Percentiles rank a stretch among this genome's conserved stretches.
Conservation (phyloP, 2,113 vertebrate species). For the Chionis minor region DNA sequence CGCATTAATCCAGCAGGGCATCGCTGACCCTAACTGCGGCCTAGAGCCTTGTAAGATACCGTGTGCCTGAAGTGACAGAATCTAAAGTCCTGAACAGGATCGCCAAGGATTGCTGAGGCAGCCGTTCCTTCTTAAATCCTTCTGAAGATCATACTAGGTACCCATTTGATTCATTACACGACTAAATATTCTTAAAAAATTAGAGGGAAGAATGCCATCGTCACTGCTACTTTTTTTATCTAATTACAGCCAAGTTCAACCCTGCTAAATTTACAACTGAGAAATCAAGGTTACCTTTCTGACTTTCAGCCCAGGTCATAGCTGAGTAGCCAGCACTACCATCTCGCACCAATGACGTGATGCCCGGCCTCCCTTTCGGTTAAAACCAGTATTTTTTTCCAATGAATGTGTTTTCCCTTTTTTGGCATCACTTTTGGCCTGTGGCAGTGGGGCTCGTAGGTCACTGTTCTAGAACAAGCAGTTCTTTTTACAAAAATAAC, state of each 20-base stretch:
- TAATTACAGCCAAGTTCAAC: not conserved
- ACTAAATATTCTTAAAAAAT: not conserved
- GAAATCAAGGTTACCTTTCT: not conserved
- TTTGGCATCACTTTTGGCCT: slow-evolving; percentile 3
- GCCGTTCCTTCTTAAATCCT: not conserved
- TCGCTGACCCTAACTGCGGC: not conserved
- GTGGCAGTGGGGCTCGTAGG: not conserved
- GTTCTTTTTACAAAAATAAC: slow-evolving; percentile 42
- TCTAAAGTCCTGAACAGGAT: not conserved
- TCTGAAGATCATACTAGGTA: not conserved
- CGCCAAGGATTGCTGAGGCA: not conserved
- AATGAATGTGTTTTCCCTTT: not conserved
- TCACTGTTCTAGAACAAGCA: slow-evolving; percentile 29
- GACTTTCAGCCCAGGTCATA: not conserved
- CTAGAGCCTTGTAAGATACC: not conserved
- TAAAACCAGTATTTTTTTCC: not conserved
- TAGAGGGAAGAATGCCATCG: not conserved
- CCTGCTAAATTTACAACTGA: not conserved
- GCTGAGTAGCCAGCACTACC: not conserved
- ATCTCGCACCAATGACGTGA: not conserved
- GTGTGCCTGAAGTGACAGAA: not conserved
- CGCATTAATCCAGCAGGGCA: not conserved
- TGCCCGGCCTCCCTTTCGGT: not conserved
- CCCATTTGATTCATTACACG: not conserved
- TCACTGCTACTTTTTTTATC: not conserved